Percentiles rank a stretch among this genome's conserved stretches.
Evolutionary conservation across 2,113 vertebrate genomes (phyloP).

Genomic region (Sprattus sprattus): DNA sequence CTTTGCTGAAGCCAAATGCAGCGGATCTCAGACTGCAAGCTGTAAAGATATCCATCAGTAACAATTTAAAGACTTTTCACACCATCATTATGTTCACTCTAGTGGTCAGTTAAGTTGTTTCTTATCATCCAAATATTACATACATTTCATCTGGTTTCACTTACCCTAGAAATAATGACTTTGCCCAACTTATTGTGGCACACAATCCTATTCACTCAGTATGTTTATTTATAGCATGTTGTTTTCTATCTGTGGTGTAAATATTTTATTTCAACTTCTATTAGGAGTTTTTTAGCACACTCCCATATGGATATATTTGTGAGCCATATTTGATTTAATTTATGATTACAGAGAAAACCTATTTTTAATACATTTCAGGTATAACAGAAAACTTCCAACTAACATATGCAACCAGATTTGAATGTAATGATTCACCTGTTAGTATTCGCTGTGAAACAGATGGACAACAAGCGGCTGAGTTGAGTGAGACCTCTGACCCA

Average conservation of each 20-base stretch:
- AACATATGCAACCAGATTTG: neutral
- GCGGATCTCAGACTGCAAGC: slow-evolving; percentile 66
- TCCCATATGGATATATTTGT: too few relatives aligned
- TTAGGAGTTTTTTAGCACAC: too few relatives aligned
- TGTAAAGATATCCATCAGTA: slow-evolving; percentile 51
- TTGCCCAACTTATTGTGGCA: too few relatives aligned
- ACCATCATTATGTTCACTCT: neutral
- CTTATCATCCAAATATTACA: too few relatives aligned
- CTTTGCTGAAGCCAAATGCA: slow-evolving; percentile 71
- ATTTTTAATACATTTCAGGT: neutral
- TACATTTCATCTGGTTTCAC: neutral
- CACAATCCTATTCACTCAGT: neutral
- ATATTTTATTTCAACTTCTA: too few relatives aligned
- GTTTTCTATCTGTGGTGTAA: too few relatives aligned
- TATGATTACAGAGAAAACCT: neutral
- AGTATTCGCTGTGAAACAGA: slow-evolving; percentile 68
- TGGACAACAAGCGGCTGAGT: slow-evolving; percentile 55
- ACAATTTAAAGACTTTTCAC: slow-evolving; percentile 15
- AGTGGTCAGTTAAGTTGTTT: too few relatives aligned
- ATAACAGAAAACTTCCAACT: neutral
- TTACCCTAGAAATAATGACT: neutral
- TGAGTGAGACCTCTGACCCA: slow-evolving; percentile 63
- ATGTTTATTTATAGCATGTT: neutral
- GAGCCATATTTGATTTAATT: neutral
- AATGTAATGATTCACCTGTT: slow-evolving; percentile 47